Percentiles rank a stretch among this genome's conserved stretches.
Evolutionary conservation across 2,113 vertebrate genomes (phyloP).

Genomic region (Anhinga rufa): DNA sequence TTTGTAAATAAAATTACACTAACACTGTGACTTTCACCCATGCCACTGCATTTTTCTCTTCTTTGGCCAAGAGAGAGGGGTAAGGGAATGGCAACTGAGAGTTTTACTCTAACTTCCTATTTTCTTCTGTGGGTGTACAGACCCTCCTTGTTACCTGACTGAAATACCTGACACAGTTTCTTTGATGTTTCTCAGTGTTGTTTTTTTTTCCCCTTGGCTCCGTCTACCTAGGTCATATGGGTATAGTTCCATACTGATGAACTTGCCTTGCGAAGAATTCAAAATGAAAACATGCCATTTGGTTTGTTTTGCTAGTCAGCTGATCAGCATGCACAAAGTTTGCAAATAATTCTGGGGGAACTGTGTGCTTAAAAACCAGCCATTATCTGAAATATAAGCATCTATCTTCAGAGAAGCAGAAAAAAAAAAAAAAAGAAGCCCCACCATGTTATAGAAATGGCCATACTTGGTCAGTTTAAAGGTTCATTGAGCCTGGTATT

Average conservation of each 20-base stretch:
- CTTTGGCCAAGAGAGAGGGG: background rate
- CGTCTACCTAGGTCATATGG: background rate
- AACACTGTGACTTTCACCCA: background rate
- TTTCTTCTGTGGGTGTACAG: background rate
- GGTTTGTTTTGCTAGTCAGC: background rate
- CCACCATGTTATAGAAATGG: background rate
- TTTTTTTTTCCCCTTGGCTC: background rate
- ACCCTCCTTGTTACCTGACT: background rate
- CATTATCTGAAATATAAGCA: background rate
- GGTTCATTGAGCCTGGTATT: background rate
- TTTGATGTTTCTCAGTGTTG: background rate
- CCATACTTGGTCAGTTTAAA: background rate
- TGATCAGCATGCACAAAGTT: background rate
- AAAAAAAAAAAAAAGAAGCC: background rate
- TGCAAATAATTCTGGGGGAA: background rate
- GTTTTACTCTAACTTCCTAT: background rate
- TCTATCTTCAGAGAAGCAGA: background rate
- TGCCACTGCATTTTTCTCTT: background rate
- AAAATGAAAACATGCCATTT: background rate
- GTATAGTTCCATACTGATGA: background rate
- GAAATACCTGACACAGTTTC: background rate
- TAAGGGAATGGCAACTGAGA: background rate
- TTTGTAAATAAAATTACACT: background rate
- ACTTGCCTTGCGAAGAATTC: background rate
- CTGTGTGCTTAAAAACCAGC: background rate